These are phyloP conservation scores for Hyaena hyaena DNA, from an alignment of 2,113 vertebrate species.

Conservation along the genomic window DNA sequence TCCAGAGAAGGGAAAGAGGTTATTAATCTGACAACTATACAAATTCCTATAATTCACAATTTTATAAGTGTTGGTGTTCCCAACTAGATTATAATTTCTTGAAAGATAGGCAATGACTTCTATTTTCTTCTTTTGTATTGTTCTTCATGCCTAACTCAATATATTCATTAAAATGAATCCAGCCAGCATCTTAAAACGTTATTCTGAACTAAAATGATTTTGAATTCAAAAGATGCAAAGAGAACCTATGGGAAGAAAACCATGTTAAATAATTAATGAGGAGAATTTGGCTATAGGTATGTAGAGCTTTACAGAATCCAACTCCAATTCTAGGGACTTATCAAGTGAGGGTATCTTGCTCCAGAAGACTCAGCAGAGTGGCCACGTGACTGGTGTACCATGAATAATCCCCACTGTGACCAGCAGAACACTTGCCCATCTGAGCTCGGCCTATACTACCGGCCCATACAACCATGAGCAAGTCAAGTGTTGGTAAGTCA, in stretches of 20 bases:
- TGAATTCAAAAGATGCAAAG: not conserved
- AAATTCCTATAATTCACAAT: not conserved
- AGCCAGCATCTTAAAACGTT: not conserved
- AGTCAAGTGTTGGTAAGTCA: not conserved
- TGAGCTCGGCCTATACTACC: not conserved
- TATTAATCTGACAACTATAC: not conserved
- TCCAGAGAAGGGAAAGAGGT: not conserved
- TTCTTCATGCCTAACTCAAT: not conserved
- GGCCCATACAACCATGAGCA: not conserved
- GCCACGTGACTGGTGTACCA: not conserved
- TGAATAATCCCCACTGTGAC: not conserved
- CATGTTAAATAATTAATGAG: not conserved
- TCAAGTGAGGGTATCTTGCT: not conserved
- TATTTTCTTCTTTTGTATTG: not conserved
- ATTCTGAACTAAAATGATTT: slow-evolving; percentile 29
- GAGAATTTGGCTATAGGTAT: not conserved
- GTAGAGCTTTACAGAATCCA: not conserved
- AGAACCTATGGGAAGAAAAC: not conserved
- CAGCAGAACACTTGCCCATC: not conserved
- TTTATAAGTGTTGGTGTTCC: not conserved
- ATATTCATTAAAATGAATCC: not conserved
- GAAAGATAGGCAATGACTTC: not conserved
- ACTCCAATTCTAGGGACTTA: not conserved
- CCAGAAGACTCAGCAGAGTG: not conserved
- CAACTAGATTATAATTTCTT: not conserved